Percentiles rank a stretch among this genome's conserved stretches.
phyloP scores from a whole-genome alignment of 2,113 vertebrate species.

The Mormoops blainvillei region DNA sequence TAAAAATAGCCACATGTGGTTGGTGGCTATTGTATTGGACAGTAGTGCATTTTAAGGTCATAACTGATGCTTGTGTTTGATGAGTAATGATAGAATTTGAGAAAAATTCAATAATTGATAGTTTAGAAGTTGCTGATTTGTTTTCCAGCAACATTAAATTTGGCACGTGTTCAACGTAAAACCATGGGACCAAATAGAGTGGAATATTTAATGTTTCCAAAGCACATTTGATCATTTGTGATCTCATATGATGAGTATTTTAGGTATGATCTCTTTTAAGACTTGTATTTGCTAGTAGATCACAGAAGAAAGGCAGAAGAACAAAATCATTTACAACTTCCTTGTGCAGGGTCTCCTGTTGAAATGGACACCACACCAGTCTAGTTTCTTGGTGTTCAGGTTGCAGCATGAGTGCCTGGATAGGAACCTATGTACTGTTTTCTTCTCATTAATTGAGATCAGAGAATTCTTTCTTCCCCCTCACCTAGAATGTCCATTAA shows the following conservation, averaged over 20 bases:
- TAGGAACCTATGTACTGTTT: neutral
- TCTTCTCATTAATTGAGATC: neutral
- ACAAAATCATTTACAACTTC: neutral
- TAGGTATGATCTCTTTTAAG: neutral
- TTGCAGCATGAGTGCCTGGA: neutral
- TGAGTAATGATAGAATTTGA: constrained; percentile 16
- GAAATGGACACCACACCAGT: neutral
- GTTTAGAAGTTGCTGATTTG: constrained; percentile 19
- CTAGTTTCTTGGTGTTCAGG: neutral
- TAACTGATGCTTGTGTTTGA: neutral
- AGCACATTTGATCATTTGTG: constrained; percentile 25
- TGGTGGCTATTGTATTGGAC: neutral
- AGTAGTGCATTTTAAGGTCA: neutral
- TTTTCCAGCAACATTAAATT: constrained; percentile 19
- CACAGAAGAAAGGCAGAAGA: neutral
- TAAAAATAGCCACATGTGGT: neutral
- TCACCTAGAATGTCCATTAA: neutral
- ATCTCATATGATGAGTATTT: constrained; percentile 22
- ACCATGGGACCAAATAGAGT: neutral
- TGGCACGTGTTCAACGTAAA: constrained; percentile 5
- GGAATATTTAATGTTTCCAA: constrained; percentile 23
- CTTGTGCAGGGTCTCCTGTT: neutral
- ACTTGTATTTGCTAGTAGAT: constrained; percentile 29
- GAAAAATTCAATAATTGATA: constrained; percentile 16
- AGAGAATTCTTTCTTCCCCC: neutral